Conservation (phyloP, 2,113 vertebrate genomes). For the Bos javanicus region DNA sequence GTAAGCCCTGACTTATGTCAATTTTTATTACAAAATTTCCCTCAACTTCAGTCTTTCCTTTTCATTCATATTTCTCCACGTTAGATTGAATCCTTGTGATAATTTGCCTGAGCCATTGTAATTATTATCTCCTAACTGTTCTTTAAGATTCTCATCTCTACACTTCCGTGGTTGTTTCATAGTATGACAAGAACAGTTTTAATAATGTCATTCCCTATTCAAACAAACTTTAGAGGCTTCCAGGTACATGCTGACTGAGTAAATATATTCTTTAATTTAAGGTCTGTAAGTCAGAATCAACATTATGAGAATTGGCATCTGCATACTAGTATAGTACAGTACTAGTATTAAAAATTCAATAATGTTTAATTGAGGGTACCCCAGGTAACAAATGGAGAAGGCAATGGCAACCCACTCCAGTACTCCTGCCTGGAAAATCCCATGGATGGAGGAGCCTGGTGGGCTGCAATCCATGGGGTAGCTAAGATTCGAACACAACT, state of each 20-base stretch:
- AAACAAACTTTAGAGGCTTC: neutral
- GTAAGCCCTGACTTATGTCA: neutral
- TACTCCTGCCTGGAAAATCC: too few relatives aligned
- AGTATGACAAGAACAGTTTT: neutral
- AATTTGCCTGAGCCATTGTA: neutral
- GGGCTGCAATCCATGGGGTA: too few relatives aligned
- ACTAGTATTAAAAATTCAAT: neutral
- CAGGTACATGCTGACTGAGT: neutral
- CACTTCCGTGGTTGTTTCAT: neutral
- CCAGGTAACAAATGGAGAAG: neutral
- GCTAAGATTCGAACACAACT: too few relatives aligned
- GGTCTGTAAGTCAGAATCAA: neutral
- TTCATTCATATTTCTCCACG: neutral
- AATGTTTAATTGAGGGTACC: neutral
- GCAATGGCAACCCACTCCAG: too few relatives aligned
- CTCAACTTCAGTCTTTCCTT: neutral
- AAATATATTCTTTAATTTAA: neutral
- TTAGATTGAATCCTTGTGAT: neutral
- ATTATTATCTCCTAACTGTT: neutral
- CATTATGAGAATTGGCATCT: neutral
- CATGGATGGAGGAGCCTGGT: too few relatives aligned
- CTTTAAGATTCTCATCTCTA: neutral
- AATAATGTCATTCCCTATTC: neutral
- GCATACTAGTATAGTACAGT: neutral
- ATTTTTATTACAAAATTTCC: neutral